Conservation (phyloP, 2,797 vertebrate genomes). For the Hyperoplus immaculatus region DNA sequence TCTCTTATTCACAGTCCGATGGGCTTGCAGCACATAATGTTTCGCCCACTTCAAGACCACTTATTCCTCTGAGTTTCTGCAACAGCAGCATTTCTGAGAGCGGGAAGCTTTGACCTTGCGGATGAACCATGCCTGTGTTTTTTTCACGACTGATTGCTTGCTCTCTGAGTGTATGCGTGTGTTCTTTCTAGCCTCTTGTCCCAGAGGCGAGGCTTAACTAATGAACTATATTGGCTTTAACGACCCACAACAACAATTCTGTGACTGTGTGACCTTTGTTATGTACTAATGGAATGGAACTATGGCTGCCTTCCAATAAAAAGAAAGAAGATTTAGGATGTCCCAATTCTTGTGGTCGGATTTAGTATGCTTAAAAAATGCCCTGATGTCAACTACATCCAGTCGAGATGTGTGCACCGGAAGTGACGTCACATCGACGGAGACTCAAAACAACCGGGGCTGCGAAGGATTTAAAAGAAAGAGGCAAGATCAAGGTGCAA, state of each 20-base stretch:
- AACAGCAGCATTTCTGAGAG: slow-evolving; percentile 18
- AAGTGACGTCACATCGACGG: too few species aligned
- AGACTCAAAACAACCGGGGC: too few species aligned
- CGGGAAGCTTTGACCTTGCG: slow-evolving; percentile 50
- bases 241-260: slow-evolving; percentile 23
- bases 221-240: slow-evolving; percentile 46
- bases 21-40: neutral
- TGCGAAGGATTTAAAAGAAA: too few species aligned
- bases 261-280: slow-evolving; percentile 18
- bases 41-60: neutral
- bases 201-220: slow-evolving; percentile 31
- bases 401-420: too few species aligned
- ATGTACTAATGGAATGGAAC: slow-evolving; percentile 18
- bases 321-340: too few species aligned
- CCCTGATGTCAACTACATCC: too few species aligned
- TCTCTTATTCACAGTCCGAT: neutral
- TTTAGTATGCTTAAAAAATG: too few species aligned
- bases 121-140: slow-evolving; percentile 39
- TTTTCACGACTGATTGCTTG: slow-evolving; percentile 42
- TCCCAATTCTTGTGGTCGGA: too few species aligned
- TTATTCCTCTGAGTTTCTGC: slow-evolving; percentile 35
- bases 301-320: too few species aligned
- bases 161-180: slow-evolving; percentile 8
- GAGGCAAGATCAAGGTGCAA: too few species aligned
- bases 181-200: slow-evolving; percentile 35